phyloP scores from a whole-genome alignment of 2,888 invertebrate genomes.

The Noctua fimbriata region DNA sequence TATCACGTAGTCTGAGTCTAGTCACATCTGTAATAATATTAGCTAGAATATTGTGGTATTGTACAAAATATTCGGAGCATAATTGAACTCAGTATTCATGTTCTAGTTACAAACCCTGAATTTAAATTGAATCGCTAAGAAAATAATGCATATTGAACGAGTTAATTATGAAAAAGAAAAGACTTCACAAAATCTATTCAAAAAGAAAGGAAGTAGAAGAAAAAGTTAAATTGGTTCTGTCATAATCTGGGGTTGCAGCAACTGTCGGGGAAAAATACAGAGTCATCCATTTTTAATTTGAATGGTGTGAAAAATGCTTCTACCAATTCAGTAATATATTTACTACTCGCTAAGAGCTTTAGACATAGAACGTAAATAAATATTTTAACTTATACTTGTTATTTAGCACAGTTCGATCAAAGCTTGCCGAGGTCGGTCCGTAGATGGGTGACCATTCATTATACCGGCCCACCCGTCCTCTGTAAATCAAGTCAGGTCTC shows the following conservation, averaged over 20 bases:
- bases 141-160: constrained; percentile 14
- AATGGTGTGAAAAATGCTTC: not conserved
- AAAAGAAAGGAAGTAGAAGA: not conserved
- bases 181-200: not conserved
- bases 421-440: not conserved
- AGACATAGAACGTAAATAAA: not conserved
- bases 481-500: not conserved
- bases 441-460: not conserved
- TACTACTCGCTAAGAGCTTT: not conserved
- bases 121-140: not conserved
- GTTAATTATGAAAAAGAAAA: not conserved
- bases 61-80: not conserved
- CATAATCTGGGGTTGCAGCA: constrained; percentile 6
- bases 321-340: not conserved
- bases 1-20: not conserved
- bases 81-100: not conserved
- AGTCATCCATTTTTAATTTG: constrained; percentile 1
- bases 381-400: not conserved
- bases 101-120: not conserved
- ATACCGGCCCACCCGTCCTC: not conserved
- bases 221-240: constrained; percentile 14
- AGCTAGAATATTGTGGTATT: not conserved
- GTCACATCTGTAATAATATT: not conserved
- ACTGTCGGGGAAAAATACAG: not conserved
- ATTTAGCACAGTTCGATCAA: not conserved